Percentiles rank a stretch among this genome's conserved stretches.
phyloP scores from a whole-genome alignment of 35 echinoderm and acorn worm species.

The Antedon bifida region DNA sequence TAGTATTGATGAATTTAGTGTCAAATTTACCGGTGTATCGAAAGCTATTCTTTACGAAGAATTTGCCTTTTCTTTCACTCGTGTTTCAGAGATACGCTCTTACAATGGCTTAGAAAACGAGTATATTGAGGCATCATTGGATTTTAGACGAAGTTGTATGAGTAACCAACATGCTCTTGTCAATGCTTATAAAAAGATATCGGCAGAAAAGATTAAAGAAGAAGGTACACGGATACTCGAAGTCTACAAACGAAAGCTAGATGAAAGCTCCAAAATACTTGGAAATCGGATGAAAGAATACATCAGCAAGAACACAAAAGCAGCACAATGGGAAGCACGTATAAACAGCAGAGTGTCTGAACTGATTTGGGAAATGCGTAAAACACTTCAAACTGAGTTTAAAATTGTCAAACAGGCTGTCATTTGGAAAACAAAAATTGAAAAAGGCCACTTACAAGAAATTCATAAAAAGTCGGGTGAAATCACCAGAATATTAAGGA shows the following conservation, averaged over 20 bases:
- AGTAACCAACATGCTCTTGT: neutral
- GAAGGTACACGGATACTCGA: neutral
- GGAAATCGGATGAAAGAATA: neutral
- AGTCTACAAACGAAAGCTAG: neutral
- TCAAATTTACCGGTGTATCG: conserved; percentile 8
- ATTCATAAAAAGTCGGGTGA: neutral
- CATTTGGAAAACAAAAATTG: too few relatives aligned
- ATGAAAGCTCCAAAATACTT: neutral
- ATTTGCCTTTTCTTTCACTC: conserved; percentile 28
- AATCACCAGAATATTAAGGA: neutral
- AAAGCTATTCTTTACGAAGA: conserved; percentile 29
- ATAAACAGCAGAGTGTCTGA: neutral
- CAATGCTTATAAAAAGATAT: neutral
- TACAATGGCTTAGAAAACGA: neutral
- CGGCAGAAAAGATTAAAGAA: neutral
- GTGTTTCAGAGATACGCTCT: neutral
- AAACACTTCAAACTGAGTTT: neutral
- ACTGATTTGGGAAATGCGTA: neutral
- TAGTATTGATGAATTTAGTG: neutral
- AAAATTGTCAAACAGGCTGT: neutral
- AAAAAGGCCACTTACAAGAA: neutral
- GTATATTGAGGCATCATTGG: neutral
- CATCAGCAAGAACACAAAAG: neutral
- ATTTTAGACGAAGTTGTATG: neutral
- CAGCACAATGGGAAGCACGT: neutral